A percentile compares a stretch with the other conserved stretches of the same genome.
phyloP scores from a whole-genome alignment of 2,888 invertebrate genomes.

The Pachymerium ferrugineum region DNA sequence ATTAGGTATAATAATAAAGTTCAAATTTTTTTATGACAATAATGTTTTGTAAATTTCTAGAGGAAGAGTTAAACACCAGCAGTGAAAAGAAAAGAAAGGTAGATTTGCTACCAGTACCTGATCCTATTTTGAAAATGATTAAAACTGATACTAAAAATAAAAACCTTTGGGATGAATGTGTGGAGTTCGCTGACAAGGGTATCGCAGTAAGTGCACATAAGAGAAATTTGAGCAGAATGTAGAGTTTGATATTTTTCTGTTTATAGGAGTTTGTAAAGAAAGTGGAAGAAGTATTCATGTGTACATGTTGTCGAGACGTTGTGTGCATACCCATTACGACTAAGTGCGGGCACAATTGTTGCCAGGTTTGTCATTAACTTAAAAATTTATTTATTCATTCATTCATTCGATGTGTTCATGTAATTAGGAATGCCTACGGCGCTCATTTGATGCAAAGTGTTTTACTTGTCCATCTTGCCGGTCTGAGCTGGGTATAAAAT shows the following conservation, averaged over 20 bases:
- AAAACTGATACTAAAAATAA: background rate
- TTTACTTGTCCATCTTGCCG: constrained; percentile 66
- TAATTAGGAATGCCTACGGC: constrained; percentile 58
- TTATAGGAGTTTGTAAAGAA: constrained; percentile 57
- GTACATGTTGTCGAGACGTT: constrained; percentile 72
- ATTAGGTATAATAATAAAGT: background rate
- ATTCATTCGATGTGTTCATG: constrained; percentile 35
- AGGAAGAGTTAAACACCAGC: too few species aligned
- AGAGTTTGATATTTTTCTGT: background rate
- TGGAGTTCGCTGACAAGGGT: background rate
- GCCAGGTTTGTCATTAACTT: constrained; percentile 53
- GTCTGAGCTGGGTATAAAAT: constrained; percentile 55
- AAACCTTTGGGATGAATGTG: background rate
- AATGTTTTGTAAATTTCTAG: background rate
- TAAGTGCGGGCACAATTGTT: constrained; percentile 68
- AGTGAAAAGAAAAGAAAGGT: background rate
- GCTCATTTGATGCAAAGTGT: constrained; percentile 61
- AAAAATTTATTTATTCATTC: background rate
- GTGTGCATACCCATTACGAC: constrained; percentile 66
- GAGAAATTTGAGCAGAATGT: too few species aligned
- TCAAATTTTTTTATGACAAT: background rate
- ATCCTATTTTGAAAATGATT: background rate
- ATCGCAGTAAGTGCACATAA: background rate
- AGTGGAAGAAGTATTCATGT: constrained; percentile 63
- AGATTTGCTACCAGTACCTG: background rate